phyloP scores from a whole-genome alignment of 2,797 vertebrate genomes.

The Rhynchotus rufescens region DNA sequence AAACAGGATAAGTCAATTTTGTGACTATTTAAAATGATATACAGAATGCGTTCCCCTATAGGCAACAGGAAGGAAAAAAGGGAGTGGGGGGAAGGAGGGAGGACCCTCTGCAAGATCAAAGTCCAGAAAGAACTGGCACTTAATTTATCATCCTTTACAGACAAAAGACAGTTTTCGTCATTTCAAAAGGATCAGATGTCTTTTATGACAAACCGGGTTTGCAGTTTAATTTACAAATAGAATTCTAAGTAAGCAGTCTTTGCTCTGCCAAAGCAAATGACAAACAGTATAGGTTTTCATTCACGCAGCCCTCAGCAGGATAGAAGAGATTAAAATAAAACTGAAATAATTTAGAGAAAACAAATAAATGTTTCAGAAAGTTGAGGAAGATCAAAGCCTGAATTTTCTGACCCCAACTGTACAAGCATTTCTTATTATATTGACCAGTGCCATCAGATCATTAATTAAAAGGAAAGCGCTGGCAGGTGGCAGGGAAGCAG shows the following conservation, averaged over 20 bases:
- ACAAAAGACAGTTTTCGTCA: slow-evolving; percentile 91
- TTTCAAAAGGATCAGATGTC: slow-evolving; percentile 90
- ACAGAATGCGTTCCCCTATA: slow-evolving; percentile 86
- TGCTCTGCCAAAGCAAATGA: slow-evolving; percentile 81
- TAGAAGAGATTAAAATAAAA: slow-evolving; percentile 83
- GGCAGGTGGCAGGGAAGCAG: slow-evolving; percentile 95
- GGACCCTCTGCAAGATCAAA: slow-evolving; percentile 88
- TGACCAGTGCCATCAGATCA: slow-evolving; percentile 92
- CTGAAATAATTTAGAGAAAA: slow-evolving; percentile 86
- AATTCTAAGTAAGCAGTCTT: slow-evolving; percentile 86
- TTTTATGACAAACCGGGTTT: slow-evolving; percentile 92
- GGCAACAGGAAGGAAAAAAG: slow-evolving; percentile 76
- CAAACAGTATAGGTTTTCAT: slow-evolving; percentile 80
- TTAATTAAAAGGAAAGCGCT: slow-evolving; percentile 97
- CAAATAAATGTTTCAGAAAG: slow-evolving; percentile 91
- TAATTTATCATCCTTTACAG: slow-evolving; percentile 94
- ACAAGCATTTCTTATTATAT: slow-evolving; percentile 91
- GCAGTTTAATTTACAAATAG: slow-evolving; percentile 93
- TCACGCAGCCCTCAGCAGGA: slow-evolving; percentile 78
- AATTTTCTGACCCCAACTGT: slow-evolving; percentile 90
- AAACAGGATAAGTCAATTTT: slow-evolving; percentile 74
- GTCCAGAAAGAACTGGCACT: slow-evolving; percentile 87
- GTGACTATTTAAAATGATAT: slow-evolving; percentile 88
- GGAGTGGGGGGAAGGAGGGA: not conserved
- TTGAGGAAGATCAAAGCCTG: slow-evolving; percentile 87